Conservation (phyloP, 2,888 invertebrate species). For the Petrophora chlorosata region DNA sequence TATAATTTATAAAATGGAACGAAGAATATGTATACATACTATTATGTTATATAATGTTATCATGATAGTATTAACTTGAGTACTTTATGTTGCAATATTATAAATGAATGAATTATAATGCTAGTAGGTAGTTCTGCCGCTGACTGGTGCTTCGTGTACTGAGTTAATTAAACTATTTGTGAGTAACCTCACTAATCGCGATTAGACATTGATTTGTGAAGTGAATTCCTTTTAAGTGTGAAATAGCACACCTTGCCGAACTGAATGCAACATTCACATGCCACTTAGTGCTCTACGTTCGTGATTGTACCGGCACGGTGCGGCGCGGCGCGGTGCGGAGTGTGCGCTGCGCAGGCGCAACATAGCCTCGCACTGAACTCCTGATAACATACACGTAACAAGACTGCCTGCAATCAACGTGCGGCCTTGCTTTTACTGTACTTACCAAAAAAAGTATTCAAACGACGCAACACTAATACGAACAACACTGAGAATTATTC, state of each 20-base stretch:
- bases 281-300: conserved; percentile 1
- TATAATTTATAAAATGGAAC: no score
- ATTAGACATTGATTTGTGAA: not conserved
- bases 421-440: conserved; percentile 14
- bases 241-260: conserved; percentile 15
- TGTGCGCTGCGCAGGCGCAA: no score
- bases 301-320: not conserved
- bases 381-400: conserved; percentile 8
- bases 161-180: not conserved
- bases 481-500: not conserved
- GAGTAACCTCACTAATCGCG: not conserved
- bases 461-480: not conserved
- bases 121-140: no score
- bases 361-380: conserved; percentile 9
- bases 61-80: no score
- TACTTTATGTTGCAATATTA: no score
- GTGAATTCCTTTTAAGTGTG: not conserved
- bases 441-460: not conserved
- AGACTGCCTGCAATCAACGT: conserved; percentile 6
- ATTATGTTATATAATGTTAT: no score
- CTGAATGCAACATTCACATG: conserved; percentile 7
- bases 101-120: no score
- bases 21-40: no score
- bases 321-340: no score
- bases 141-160: not conserved